phyloP scores from a whole-genome alignment of 2,113 vertebrate species.

The Cnemophilus loriae region DNA sequence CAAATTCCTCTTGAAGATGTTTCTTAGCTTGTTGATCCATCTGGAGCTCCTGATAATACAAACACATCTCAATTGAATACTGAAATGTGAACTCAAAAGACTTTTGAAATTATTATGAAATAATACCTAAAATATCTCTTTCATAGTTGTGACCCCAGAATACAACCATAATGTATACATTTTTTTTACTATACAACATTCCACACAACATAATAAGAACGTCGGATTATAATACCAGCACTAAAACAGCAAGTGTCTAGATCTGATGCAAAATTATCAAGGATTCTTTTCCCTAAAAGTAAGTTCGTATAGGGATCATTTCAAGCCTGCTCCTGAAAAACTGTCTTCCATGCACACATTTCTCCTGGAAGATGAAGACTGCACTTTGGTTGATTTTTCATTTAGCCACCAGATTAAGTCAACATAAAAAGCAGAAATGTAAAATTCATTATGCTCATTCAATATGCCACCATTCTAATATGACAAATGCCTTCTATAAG shows the following conservation, averaged over 20 bases:
- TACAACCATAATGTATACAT: background rate
- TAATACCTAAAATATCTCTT: background rate
- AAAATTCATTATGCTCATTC: background rate
- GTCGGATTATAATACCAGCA: background rate
- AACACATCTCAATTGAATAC: background rate
- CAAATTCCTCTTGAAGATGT: conserved; percentile 97
- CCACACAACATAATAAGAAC: background rate
- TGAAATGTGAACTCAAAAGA: background rate
- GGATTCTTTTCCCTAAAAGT: background rate
- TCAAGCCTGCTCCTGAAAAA: background rate
- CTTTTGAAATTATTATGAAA: background rate
- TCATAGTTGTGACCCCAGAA: background rate
- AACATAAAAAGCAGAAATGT: background rate
- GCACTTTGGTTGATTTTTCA: background rate
- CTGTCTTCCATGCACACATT: background rate
- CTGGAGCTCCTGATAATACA: conserved; percentile 84
- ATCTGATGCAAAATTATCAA: background rate
- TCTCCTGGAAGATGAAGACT: background rate
- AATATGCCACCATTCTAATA: background rate
- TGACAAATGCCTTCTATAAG: background rate
- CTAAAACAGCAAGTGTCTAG: background rate
- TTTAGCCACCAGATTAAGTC: background rate
- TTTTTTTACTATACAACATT: background rate
- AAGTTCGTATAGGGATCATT: background rate
- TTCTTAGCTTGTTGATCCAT: conserved; percentile 98